phyloP scores from a whole-genome alignment of 2,888 invertebrate species.

The Dicycla oo region DNA sequence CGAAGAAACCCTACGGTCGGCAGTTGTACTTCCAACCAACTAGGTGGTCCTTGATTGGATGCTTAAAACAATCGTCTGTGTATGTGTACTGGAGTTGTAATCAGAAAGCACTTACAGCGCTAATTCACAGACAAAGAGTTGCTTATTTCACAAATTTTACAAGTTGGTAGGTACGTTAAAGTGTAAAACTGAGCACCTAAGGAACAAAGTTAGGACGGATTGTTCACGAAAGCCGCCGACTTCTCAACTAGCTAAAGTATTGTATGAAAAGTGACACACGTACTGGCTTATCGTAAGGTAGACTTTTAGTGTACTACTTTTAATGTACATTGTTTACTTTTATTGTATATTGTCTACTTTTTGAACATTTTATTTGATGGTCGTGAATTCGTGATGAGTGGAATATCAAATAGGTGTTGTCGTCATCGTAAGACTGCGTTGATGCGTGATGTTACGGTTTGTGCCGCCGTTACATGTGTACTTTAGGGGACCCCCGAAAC shows the following conservation, averaged over 20 bases:
- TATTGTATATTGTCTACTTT: not conserved
- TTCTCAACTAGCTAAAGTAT: slow-evolving; percentile 45
- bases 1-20: not conserved
- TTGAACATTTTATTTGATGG: not conserved
- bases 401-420: slow-evolving; percentile 10
- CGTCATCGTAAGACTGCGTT: not conserved
- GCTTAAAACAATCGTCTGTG: not conserved
- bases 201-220: slow-evolving; percentile 37
- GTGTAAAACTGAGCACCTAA: slow-evolving; percentile 16
- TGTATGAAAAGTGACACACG: slow-evolving; percentile 28
- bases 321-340: not conserved
- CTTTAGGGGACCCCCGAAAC: too few relatives aligned
- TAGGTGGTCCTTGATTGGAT: not conserved
- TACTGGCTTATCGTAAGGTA: not conserved
- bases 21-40: not conserved
- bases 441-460: not conserved
- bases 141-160: slow-evolving; percentile 9
- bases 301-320: too few relatives aligned
- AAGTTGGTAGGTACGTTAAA: not conserved
- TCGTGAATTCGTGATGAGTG: not conserved
- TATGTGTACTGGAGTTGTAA: not conserved
- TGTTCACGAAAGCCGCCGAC: slow-evolving; percentile 27
- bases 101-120: not conserved
- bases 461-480: not conserved
- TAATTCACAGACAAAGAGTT: not conserved